Conservation (phyloP, 2,797 vertebrate genomes). For the Ciconia nigra region DNA sequence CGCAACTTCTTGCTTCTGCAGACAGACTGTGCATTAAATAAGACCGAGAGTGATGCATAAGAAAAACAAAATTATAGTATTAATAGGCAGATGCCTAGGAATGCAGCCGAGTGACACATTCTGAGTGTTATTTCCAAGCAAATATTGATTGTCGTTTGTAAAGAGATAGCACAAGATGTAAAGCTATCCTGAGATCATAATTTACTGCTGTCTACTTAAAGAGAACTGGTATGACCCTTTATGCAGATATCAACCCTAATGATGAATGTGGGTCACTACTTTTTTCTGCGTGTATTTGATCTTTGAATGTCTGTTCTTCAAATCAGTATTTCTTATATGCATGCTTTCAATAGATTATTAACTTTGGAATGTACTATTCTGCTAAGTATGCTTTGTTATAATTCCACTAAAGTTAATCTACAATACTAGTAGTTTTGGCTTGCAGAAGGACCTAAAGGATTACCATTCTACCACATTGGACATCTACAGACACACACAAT, state of each 20-base stretch:
- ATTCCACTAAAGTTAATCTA: not conserved
- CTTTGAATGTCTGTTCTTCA: not conserved
- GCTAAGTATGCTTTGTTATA: not conserved
- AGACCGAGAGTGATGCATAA: not conserved
- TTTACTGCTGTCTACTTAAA: not conserved
- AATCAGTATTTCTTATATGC: not conserved
- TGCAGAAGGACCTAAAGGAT: not conserved
- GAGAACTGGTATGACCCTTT: not conserved
- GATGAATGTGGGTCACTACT: not conserved
- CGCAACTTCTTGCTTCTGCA: not conserved
- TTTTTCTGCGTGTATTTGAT: not conserved
- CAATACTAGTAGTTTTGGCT: not conserved
- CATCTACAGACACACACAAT: not conserved
- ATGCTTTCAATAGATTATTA: not conserved
- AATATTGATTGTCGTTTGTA: not conserved
- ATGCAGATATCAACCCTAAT: not conserved
- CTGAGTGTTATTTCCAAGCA: not conserved
- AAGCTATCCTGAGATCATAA: not conserved
- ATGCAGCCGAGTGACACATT: not conserved
- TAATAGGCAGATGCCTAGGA: constrained; percentile 4
- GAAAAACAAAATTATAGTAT: not conserved
- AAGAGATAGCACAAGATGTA: not conserved
- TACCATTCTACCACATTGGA: not conserved
- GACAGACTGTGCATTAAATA: not conserved
- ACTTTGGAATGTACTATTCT: not conserved